Base-by-base conservation (phyloP, 2,888 invertebrate genomes). In the Drosophila gaucha region DNA sequence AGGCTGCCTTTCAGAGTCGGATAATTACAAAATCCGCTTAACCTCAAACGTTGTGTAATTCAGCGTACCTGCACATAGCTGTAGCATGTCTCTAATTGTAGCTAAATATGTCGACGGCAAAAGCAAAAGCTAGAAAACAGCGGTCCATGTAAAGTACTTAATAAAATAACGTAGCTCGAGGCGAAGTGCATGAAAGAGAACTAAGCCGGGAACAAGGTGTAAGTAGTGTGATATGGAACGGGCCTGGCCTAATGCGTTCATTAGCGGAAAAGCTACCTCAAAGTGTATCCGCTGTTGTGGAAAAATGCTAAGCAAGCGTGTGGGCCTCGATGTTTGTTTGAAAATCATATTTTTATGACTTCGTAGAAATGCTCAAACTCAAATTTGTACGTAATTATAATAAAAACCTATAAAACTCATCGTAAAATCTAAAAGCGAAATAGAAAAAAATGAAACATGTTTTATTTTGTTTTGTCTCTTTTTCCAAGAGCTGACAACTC, bases 11-110 rank as follows among this genome's bases (percentile, higher is more conserved):
- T 74, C 74, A 82, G 76, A 87, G 83, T 67, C 85, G 87, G 89
- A 89, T 89, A 90, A 90, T 90, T 90, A 88, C 86, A 67, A 83
- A 89, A 89, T 90, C 90, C 89, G 90, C 89, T 89, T 89, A 90
- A 75, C 82, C 83, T 77, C 89, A 85, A 89, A 85, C 87, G 89
- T 85, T 85, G 84, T 84, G 84, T 88, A 84, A 84, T 84, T 84
- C 84, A 88, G 75, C 86, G 88, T 78, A 80, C 52, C 65, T 80
- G 63, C 51, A 62, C 67, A 50, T 43, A 66, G 57, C 65, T 49
- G 59, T 68, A 71, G 68, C 71, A 67, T 57, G 86, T 68, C 64
- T 71, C 72, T 86, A 88, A 83, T 88, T 82, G 80, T 82, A 52
- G 50, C 67, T 47, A 71, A 84, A 84, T 78, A 68, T 68, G 70